Base-by-base conservation (phyloP, 2,888 invertebrate genomes). In the Amiota mariae region DNA sequence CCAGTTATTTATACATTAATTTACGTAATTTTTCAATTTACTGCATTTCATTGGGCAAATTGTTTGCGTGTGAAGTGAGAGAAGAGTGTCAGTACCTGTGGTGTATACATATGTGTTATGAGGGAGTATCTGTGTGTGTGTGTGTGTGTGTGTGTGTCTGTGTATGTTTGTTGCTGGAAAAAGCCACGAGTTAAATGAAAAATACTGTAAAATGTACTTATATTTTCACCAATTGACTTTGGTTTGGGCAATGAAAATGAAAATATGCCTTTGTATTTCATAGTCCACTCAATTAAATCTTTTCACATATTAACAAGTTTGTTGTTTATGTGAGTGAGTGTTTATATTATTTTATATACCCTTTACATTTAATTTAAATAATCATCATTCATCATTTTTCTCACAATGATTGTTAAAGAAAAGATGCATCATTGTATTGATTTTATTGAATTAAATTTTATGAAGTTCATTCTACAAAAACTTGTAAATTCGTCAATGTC, bases 181-280 rank as follows among this genome's bases (percentile, higher is more conserved):
- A 59, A 59, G 54, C 54, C n/a, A 51, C n/a, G 12, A 51, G 0
- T 51, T 51, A 51, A 51, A 51, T n/a, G 54, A n/a, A n/a, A n/a
- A n/a, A 51, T n/a, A 18, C 18, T 20, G 20, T 11, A 63, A 63
- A 36, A 63, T 46, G 13, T 24, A 24, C 24, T 24, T 10, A 10
- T 54, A 54, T 54, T 54, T 54, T 54, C 2, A 54, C 36, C 36
- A 36, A 36, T 36, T 36, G 36, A 54, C 51, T 20, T 73, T 74
- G 72, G 47, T 75, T 73, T 73, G 76, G 46, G 66, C 70, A 57
- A 66, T 68, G 9, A 75, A 83, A 83, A 36, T 36, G 36, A 36
- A 36, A 36, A 77, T 81, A 85, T 83, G 83, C 83, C 20, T 85
- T 83, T 83, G 80, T 78, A 74, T 75, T 36, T 36, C 6, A 36